Base-by-base conservation (phyloP, 2,797 vertebrate species). In the Paramormyrops hopkinsi region DNA sequence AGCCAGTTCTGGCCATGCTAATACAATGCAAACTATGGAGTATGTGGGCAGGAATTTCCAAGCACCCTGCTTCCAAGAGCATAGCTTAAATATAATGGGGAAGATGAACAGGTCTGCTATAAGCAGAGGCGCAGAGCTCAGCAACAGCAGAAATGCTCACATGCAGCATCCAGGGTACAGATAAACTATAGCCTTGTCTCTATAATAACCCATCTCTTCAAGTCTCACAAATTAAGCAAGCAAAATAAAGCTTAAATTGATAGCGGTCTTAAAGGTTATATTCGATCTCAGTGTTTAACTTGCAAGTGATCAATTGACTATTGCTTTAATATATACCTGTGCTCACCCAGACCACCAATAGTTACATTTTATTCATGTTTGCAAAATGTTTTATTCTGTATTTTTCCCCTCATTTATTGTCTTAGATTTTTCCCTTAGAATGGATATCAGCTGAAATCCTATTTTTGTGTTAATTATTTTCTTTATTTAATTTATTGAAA, bases 161-260 rank as follows among this genome's bases (percentile, higher is more conserved):
- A 92, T 96, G 94, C 97, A 99, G 91, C 97, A 98, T 94, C 97
- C 96, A 86, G 97, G 97, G 93, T 99, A 99, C 95, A 97, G 96
- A 95, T 96, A 95, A 94, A 93, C 93, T 92, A 90, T 87, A 86
- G 92, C 91, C 92, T 91, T 91, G 17, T 91, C 37, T 22, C 17
- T 87, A 90, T 90, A 92, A 88, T 92, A 90, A 93, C 94, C 93
- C 46, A 93, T 94, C 92, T 84, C 89, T 91, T 90, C 12, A 62
- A 88, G 89, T 92, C 92, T 88, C 86, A 89, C 90, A 89, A 86
- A 91, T 91, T 92, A 92, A 89, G 87, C 85, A 92, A 92, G 92
- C 90, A 44, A 41, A 69, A 41, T 86, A 59, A 83, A 59, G 41
- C 54, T 48, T 62, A 48, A 85, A 84, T 46, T 89, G 88, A 89